Conservation (phyloP, 2,113 vertebrate genomes). For the Onychorhynchus coronatus region DNA sequence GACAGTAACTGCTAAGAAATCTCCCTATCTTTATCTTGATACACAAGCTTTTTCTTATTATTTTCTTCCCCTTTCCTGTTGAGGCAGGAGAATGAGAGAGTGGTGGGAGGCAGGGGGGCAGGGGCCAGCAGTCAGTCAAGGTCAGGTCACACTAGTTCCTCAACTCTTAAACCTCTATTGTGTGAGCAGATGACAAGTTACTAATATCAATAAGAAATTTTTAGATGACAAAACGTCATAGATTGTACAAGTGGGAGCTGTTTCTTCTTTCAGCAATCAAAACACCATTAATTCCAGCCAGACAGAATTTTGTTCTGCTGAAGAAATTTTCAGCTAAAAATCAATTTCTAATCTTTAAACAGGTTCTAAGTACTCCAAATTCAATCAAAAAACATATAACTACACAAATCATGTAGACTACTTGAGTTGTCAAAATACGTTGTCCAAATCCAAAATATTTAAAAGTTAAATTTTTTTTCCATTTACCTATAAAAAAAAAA, state of each 20-base stretch:
- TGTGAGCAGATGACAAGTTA: background rate
- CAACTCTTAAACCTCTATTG: background rate
- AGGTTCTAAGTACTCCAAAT: background rate
- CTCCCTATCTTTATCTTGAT: background rate
- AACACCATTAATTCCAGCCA: background rate
- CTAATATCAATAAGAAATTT: background rate
- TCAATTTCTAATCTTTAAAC: background rate
- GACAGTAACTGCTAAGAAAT: background rate
- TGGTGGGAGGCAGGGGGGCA: background rate
- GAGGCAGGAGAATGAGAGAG: background rate
- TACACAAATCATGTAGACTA: background rate
- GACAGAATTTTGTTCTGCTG: background rate
- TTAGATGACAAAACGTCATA: background rate
- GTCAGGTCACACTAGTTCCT: background rate
- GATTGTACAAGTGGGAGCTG: background rate
- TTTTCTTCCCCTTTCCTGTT: background rate
- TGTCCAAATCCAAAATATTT: constrained; percentile 1
- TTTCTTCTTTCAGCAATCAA: background rate
- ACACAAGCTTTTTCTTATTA: fast-evolving
- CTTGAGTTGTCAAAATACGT: background rate
- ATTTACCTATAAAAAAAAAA: background rate
- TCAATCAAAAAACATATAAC: background rate
- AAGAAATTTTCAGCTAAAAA: constrained; percentile 5
- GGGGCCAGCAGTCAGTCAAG: background rate
- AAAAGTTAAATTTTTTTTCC: background rate